Percentiles rank a stretch among this genome's conserved stretches.
phyloP scores from a whole-genome alignment of 2,113 vertebrate species.

The Phylloscopus trochiloides region DNA sequence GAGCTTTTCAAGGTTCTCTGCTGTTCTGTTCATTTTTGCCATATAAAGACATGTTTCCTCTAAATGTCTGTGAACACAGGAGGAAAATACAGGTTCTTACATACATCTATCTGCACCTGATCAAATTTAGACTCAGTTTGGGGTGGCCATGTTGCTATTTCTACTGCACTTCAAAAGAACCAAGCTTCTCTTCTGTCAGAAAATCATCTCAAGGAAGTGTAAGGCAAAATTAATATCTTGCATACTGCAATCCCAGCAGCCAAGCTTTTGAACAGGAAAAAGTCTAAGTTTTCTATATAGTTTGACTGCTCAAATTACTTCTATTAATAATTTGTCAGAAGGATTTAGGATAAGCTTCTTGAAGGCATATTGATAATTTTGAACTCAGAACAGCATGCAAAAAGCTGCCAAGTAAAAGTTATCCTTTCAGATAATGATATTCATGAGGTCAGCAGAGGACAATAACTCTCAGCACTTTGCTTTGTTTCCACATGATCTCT shows the following conservation, averaged over 20 bases:
- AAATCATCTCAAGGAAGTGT: background rate
- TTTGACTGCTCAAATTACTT: background rate
- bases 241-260: background rate
- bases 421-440: conserved; percentile 11
- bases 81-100: background rate
- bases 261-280: background rate
- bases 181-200: background rate
- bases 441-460: conserved; percentile 20
- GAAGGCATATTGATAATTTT: conserved; percentile 12
- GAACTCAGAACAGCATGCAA: background rate
- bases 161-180: background rate
- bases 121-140: background rate
- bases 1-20: background rate
- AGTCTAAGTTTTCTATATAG: background rate
- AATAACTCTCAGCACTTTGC: background rate
- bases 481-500: conserved; percentile 3
- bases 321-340: conserved; percentile 26
- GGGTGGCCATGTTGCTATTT: background rate
- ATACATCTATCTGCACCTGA: background rate
- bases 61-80: background rate
- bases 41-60: background rate
- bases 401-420: background rate
- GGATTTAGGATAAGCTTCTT: conserved; percentile 12
- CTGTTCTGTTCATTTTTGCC: background rate
- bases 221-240: background rate